Evolutionary conservation across 2,113 vertebrate species (phyloP).

Genomic region (Notiomystis cincta): DNA sequence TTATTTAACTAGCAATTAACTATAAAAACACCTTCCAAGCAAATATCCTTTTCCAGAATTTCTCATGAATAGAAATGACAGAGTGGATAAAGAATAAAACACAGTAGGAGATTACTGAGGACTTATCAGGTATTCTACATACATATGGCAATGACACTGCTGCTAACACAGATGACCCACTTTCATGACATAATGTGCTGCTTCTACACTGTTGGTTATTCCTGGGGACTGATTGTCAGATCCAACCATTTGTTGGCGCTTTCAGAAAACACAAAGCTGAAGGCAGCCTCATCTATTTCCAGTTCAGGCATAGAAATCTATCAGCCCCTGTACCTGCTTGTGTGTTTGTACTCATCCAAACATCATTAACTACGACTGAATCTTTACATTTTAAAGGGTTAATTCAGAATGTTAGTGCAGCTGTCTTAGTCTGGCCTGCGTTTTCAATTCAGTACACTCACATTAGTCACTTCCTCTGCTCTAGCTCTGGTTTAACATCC

Average conservation of each 20-base stretch:
- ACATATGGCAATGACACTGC: neutral
- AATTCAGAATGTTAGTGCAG: neutral
- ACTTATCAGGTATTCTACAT: neutral
- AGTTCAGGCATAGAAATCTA: neutral
- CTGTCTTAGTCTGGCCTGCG: neutral
- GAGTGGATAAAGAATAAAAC: neutral
- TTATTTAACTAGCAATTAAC: constrained; percentile 55
- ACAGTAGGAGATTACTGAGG: neutral
- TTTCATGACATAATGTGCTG: neutral
- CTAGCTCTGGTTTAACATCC: neutral
- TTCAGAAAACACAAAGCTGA: neutral
- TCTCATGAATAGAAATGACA: neutral
- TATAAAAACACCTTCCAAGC: neutral
- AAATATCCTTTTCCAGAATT: neutral
- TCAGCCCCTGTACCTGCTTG: neutral
- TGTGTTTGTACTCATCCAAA: neutral
- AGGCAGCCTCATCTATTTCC: neutral
- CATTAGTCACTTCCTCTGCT: neutral
- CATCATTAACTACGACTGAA: neutral
- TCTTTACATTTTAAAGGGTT: neutral
- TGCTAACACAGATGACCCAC: neutral
- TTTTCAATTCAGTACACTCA: neutral
- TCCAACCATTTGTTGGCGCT: neutral
- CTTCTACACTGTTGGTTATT: neutral
- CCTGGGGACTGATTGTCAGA: neutral